These are phyloP conservation scores for Eupithecia dodoneata DNA, from an alignment of 2,888 invertebrate species.

Conservation along the genomic window DNA sequence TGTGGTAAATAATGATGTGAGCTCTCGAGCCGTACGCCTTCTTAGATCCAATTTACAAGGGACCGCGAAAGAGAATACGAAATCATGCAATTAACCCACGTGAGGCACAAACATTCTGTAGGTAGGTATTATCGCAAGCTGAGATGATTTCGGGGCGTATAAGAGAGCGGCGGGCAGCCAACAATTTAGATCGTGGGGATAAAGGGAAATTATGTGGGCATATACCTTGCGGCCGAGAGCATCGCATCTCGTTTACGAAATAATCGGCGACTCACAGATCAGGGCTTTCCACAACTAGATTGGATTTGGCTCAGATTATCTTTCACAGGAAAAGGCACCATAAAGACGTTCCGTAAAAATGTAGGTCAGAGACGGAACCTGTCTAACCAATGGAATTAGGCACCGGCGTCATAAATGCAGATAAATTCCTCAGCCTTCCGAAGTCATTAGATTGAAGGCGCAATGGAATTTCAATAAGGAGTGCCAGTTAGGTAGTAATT, in stretches of 20 bases:
- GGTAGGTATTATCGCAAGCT: constrained; percentile 16
- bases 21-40: constrained; percentile 10
- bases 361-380: constrained; percentile 1
- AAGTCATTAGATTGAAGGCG: constrained; percentile 27
- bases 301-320: constrained; percentile 15
- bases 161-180: constrained; percentile 17
- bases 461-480: constrained; percentile 8
- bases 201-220: constrained; percentile 21
- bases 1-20: constrained; percentile 6
- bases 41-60: constrained; percentile 22
- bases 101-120: constrained; percentile 16
- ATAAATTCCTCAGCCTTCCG: neutral
- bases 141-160: constrained; percentile 16
- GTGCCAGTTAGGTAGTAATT: constrained; percentile 1
- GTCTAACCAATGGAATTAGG: neutral
- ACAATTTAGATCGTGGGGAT: constrained; percentile 31
- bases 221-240: constrained; percentile 13
- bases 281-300: constrained; percentile 5
- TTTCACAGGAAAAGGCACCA: constrained; percentile 17
- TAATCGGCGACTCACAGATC: constrained; percentile 5
- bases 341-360: neutral
- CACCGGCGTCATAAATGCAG: neutral
- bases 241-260: constrained; percentile 11
- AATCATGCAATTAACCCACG: constrained; percentile 25
- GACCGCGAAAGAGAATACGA: constrained; percentile 26